Conservation (phyloP, 2,797 vertebrate species). For the Sylvilagus floridanus region DNA sequence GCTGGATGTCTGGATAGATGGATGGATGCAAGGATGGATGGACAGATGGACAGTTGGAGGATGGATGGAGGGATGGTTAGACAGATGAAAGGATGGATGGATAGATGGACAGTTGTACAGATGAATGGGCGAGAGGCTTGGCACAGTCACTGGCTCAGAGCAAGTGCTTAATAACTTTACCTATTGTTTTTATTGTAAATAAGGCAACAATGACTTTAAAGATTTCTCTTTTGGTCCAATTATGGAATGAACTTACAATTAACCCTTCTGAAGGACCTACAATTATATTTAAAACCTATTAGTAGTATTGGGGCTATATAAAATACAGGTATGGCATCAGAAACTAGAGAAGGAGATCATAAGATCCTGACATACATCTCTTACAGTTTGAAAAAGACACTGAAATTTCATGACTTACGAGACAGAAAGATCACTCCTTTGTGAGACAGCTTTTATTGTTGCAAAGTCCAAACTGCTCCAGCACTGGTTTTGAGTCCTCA, state of each 20-base stretch:
- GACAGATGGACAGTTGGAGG: too few species aligned
- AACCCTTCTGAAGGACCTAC: not conserved
- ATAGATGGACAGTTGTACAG: too few species aligned
- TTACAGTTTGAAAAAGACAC: not conserved
- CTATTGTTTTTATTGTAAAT: not conserved
- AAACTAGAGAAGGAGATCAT: not conserved
- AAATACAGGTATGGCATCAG: not conserved
- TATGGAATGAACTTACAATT: not conserved
- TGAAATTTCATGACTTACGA: not conserved
- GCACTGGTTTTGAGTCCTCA: not conserved
- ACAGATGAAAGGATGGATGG: too few species aligned
- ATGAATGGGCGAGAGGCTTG: too few species aligned
- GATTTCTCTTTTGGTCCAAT: not conserved
- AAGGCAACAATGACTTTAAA: not conserved
- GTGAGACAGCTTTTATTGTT: not conserved
- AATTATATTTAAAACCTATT: not conserved
- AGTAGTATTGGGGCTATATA: not conserved
- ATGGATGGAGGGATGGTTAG: too few species aligned
- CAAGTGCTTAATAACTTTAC: not conserved
- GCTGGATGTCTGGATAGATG: too few species aligned
- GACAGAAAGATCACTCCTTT: not conserved
- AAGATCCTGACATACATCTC: not conserved
- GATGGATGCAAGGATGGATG: too few species aligned
- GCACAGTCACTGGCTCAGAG: not conserved
- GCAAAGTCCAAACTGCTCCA: not conserved